These are phyloP conservation scores for Dicrurus megarhynchus DNA, from an alignment of 2,113 vertebrate species.

Conservation along the genomic window DNA sequence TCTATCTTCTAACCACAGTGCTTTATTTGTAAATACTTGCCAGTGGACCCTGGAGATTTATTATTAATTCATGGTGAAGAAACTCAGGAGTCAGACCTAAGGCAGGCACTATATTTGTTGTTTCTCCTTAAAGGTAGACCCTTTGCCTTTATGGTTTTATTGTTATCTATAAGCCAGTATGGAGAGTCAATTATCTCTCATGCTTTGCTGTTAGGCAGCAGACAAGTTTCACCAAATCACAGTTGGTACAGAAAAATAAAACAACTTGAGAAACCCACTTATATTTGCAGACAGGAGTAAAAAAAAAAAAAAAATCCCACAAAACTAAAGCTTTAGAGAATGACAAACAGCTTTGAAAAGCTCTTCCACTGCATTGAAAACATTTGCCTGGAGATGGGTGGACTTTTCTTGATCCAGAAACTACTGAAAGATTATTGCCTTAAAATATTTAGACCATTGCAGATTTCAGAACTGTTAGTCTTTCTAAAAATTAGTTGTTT, in stretches of 20 bases:
- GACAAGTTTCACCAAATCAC: conserved; percentile 14
- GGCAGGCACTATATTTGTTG: neutral
- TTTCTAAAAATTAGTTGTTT: neutral
- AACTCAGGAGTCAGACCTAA: neutral
- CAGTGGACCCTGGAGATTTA: neutral
- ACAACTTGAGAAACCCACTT: neutral
- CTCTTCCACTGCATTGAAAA: conserved; percentile 18
- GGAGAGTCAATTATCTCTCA: neutral
- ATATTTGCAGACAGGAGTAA: neutral
- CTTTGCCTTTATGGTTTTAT: neutral
- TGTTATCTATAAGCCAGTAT: neutral
- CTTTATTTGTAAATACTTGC: neutral
- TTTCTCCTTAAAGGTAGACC: conserved; percentile 19
- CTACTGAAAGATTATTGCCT: conserved; percentile 43
- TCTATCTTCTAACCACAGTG: neutral
- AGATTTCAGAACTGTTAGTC: conserved; percentile 26
- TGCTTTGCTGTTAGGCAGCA: neutral
- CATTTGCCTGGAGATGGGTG: neutral
- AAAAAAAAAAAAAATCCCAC: neutral
- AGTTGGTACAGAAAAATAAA: neutral
- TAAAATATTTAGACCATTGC: conserved; percentile 32
- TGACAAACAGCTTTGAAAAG: conserved; percentile 17
- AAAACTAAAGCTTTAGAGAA: conserved; percentile 9
- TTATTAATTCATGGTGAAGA: conserved; percentile 4
- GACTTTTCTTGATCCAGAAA: conserved; percentile 56